Evolutionary conservation across 2,113 vertebrate species (phyloP).

Genomic region (Tringa solitaria): DNA sequence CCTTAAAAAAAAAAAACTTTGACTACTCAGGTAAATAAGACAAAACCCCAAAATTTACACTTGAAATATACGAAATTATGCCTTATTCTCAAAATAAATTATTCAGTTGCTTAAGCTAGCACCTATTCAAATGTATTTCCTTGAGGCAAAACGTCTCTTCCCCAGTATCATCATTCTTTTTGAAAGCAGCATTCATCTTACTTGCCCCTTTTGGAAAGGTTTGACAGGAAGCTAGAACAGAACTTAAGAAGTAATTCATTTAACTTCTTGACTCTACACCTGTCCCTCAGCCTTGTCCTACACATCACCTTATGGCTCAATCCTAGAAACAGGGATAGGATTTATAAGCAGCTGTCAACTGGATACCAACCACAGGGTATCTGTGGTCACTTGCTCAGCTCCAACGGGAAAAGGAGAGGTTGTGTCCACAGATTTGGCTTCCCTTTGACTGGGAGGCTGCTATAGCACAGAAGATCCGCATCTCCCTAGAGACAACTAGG

Average conservation of each 20-base stretch:
- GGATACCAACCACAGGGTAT: fast-evolving
- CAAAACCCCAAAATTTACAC: background rate
- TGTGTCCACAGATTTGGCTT: background rate
- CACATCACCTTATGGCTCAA: background rate
- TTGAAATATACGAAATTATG: background rate
- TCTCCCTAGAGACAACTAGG: background rate
- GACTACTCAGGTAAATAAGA: background rate
- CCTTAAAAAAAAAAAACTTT: background rate
- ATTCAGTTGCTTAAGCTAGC: background rate
- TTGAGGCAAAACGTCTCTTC: background rate
- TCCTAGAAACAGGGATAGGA: background rate
- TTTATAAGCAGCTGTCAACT: fast-evolving
- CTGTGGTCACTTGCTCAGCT: background rate
- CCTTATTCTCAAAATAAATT: background rate
- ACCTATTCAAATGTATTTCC: background rate
- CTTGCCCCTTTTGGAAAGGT: background rate
- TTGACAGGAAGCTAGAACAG: background rate
- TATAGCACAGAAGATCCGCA: fast-evolving
- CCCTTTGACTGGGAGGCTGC: background rate
- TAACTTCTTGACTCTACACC: background rate
- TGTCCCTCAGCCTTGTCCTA: background rate
- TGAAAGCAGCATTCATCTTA: background rate
- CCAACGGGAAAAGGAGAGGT: fast-evolving
- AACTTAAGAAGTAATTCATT: background rate
- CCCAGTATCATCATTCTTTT: background rate